Evolutionary conservation across 2,113 vertebrate genomes (phyloP).

Genomic region (Orthonyx spaldingii): DNA sequence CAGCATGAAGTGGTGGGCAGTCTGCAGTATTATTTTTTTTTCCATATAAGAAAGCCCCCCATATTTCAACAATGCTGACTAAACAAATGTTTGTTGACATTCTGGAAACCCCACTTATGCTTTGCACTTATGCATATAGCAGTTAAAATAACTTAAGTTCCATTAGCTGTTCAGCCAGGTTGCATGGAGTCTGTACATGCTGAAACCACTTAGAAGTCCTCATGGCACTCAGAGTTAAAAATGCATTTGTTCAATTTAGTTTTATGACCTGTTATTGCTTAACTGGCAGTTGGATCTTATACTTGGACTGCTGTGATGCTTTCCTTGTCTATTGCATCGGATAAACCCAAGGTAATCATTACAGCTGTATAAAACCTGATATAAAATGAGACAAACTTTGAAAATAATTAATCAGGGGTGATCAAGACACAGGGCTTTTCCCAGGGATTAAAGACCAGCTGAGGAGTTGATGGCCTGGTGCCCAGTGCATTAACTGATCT

Average conservation of each 20-base stretch:
- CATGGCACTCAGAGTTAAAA: conserved; percentile 57
- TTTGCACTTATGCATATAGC: not conserved
- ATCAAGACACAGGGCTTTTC: conserved; percentile 45
- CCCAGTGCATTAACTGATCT: conserved; percentile 38
- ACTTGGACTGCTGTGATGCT: not conserved
- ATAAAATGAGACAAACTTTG: conserved; percentile 44
- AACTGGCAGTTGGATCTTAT: conserved; percentile 49
- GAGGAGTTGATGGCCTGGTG: conserved; percentile 16
- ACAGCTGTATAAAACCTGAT: conserved; percentile 2
- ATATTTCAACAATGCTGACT: not conserved
- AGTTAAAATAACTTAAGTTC: not conserved
- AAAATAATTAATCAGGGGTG: conserved; percentile 49
- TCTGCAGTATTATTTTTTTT: not conserved
- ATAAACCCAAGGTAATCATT: conserved; percentile 34
- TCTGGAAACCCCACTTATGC: not conserved
- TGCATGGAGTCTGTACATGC: not conserved
- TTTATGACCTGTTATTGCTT: conserved; percentile 61
- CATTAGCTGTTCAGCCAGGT: not conserved
- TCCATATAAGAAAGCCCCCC: not conserved
- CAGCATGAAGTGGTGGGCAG: not conserved
- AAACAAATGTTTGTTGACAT: not conserved
- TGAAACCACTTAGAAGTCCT: conserved; percentile 33
- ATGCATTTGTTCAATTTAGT: conserved; percentile 51
- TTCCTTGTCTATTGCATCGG: not conserved
- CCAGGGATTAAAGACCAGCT: not conserved